Evolutionary conservation across 2,797 vertebrate genomes (phyloP), one percentile per base, ranked within the genome.

Genomic region (Harpagifer antarcticus): DNA sequence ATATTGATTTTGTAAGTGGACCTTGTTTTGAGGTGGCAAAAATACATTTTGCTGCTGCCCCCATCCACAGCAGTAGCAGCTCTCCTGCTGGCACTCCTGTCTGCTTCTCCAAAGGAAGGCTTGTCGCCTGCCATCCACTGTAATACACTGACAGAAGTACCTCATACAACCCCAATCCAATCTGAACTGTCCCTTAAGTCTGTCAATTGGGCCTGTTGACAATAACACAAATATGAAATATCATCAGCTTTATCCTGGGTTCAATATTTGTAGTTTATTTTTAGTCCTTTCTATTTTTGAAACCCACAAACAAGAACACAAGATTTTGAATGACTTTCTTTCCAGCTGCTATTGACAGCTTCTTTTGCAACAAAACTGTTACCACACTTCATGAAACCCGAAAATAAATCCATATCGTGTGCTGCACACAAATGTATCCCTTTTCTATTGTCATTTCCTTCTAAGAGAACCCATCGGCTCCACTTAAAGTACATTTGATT

Each of bases 401-500:
- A 53, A 53, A 44, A 61, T 45, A 52, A 58, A 70, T 56, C 33
- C 40, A 58, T 13, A 72, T 6, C 72, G 40, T 78, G 65, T 56
- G 48, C 49, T n/a, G 65, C 52, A 71, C 84, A 85, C 81, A 83
- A 85, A 85, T 53, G 37, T 58, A 63, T 84, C 74, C 60, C 52
- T 16, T 61, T 83, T 77, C 62, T 73, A 50, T 78, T 74, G 78
- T 78, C 78, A 78, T 84, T 89, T 85, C 42, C 72, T 56, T 56
- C 53, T 40, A 23, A 70, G 63, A 50, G 68, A 88, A 82, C 75
- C 81, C 67, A 83, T 68, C 78, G 74, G 68, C 55, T 82, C 42
- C 62, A 66, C 48, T 88, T 86, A 68, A 76, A 90, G 90, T 82
- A 86, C 80, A 40, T 76, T 86, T 85, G 87, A 90, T 91, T 88